These are phyloP conservation scores for Echiichthys vipera DNA, from an alignment of 2,797 vertebrate species.

Conservation along the genomic window DNA sequence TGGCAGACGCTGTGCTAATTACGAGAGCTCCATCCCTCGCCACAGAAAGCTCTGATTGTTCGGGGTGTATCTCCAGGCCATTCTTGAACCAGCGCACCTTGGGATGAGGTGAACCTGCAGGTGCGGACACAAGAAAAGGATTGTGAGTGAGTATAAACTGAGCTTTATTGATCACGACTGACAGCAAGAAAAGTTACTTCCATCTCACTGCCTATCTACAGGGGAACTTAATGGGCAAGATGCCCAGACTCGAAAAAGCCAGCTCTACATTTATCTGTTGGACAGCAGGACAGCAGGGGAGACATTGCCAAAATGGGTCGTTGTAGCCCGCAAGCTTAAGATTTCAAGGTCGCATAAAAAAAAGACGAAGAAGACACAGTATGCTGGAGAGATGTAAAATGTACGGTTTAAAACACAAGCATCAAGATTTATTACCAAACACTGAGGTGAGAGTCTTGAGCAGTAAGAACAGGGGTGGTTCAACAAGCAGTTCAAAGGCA, in stretches of 20 bases:
- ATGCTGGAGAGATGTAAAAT: constrained; percentile 37
- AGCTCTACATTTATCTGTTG: constrained; percentile 68
- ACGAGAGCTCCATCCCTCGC: constrained; percentile 85
- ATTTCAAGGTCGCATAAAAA: constrained; percentile 68
- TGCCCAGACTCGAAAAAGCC: constrained; percentile 64
- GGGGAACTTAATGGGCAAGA: constrained; percentile 55
- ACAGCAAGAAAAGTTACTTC: constrained; percentile 64
- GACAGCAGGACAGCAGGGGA: constrained; percentile 60
- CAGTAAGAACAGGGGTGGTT: constrained; percentile 45
- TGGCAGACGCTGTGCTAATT: constrained; percentile 83
- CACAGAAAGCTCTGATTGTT: constrained; percentile 79
- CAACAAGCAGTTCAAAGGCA: constrained; percentile 68
- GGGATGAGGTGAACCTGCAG: constrained; percentile 80
- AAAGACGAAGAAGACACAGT: constrained; percentile 39
- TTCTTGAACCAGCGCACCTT: constrained; percentile 89
- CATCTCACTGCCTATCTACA: constrained; percentile 48
- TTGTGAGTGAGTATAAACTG: constrained; percentile 27
- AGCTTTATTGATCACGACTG: constrained; percentile 61
- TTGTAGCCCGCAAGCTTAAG: constrained; percentile 40
- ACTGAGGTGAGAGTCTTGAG: constrained; percentile 50
- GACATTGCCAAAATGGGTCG: constrained; percentile 61
- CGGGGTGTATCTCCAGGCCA: constrained; percentile 81
- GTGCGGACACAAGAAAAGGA: constrained; percentile 16
- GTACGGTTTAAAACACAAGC: constrained; percentile 45
- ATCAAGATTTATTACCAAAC: constrained; percentile 69